phyloP scores from a whole-genome alignment of 2,888 invertebrate genomes.

The Drosophila siamana region DNA sequence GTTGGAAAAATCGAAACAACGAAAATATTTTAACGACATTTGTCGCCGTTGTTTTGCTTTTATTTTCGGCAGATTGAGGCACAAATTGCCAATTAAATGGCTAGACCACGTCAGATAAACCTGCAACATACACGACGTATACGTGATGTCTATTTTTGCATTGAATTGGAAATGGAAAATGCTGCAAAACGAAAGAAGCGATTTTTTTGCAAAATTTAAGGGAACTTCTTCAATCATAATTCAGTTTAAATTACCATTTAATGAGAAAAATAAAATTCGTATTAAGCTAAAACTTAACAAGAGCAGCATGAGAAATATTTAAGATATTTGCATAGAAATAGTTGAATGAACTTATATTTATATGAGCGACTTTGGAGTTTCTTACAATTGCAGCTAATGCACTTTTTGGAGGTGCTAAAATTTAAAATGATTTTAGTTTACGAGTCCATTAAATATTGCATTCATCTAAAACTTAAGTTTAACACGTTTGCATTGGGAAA shows the following conservation, averaged over 20 bases:
- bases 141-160: neutral
- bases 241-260: no score
- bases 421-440: constrained; percentile 26
- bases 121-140: neutral
- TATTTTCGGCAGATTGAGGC: neutral
- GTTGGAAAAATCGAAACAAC: constrained; percentile 28
- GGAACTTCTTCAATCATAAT: no score
- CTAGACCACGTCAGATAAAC: constrained; percentile 6
- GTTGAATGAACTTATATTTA: no score
- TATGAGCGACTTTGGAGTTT: no score
- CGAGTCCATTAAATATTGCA: constrained; percentile 8
- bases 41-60: neutral
- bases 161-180: no score
- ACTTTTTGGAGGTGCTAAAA: constrained; percentile 21
- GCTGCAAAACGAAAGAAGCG: no score
- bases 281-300: no score
- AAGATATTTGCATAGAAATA: no score
- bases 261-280: no score
- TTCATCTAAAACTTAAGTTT: constrained; percentile 15
- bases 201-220: no score
- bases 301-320: no score
- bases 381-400: neutral
- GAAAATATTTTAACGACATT: constrained; percentile 39
- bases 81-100: constrained; percentile 48
- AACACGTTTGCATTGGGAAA: constrained; percentile 47